These are phyloP conservation scores for Leucophenga maculata DNA, from an alignment of 2,888 invertebrate species.

Conservation along the genomic window DNA sequence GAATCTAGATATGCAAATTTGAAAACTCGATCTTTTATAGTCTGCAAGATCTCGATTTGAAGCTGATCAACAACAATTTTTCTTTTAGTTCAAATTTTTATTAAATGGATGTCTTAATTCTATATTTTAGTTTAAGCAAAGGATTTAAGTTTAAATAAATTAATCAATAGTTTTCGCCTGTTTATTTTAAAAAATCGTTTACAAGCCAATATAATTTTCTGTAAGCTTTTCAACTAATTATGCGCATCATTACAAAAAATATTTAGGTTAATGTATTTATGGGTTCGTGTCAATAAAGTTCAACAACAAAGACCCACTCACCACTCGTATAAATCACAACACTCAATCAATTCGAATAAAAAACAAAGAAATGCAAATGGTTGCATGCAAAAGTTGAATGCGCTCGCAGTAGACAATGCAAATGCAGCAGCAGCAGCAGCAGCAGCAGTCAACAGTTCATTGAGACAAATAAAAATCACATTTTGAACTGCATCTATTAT, in stretches of 20 bases:
- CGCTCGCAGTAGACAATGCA: conserved; percentile 3
- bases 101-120: too few species aligned
- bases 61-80: too few species aligned
- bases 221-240: background rate
- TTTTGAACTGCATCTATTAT: background rate
- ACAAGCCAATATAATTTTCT: too few species aligned
- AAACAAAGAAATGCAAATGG: background rate
- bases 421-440: background rate
- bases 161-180: too few species aligned
- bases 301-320: background rate
- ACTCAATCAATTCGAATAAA: background rate
- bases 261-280: conserved; percentile 23
- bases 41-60: too few species aligned
- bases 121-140: too few species aligned
- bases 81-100: too few species aligned
- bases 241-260: background rate
- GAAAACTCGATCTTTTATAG: too few species aligned
- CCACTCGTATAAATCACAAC: background rate
- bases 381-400: conserved; percentile 36
- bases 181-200: too few species aligned
- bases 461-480: conserved; percentile 19
- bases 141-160: too few species aligned
- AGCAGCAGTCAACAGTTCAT: conserved; percentile 9
- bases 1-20: too few species aligned
- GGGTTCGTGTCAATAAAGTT: background rate